Conservation (phyloP, 2,797 vertebrate species). For the Parotocinclus haroldoi region DNA sequence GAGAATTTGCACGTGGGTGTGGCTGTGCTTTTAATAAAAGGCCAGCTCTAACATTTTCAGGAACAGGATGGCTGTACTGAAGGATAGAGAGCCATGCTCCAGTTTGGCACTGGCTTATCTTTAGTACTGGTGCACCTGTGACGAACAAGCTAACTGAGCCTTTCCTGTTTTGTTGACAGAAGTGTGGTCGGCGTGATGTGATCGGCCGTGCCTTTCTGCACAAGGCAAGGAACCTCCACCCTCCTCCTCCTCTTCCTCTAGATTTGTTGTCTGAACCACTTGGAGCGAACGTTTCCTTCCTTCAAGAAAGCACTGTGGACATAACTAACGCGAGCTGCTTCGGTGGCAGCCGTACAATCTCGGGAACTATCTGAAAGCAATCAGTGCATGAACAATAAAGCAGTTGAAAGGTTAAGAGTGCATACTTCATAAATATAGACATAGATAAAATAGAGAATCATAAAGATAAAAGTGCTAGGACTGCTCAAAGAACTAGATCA, state of each 20-base stretch:
- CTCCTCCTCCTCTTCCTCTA: constrained; percentile 48
- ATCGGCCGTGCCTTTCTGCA: constrained; percentile 41
- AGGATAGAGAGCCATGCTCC: constrained; percentile 30
- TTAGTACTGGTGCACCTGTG: constrained; percentile 40
- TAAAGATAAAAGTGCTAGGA: constrained; percentile 15
- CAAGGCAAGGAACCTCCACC: constrained; percentile 53
- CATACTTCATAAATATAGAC: constrained; percentile 37
- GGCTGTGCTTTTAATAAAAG: constrained; percentile 39
- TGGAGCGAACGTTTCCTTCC: constrained; percentile 47
- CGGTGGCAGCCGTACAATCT: constrained; percentile 34
- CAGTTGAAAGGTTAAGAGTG: constrained; percentile 26
- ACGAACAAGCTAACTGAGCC: constrained; percentile 45
- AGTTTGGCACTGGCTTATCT: constrained; percentile 48
- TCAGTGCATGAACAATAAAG: constrained; percentile 44
- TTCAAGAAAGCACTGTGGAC: constrained; percentile 24
- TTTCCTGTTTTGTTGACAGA: constrained; percentile 53
- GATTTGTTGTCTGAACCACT: constrained; percentile 27
- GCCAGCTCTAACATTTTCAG: constrained; percentile 30
- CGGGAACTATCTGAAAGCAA: constrained; percentile 39
- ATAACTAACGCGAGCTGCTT: constrained; percentile 33
- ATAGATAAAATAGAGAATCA: constrained; percentile 28
- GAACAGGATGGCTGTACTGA: constrained; percentile 35
- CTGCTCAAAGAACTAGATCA: too few relatives aligned
- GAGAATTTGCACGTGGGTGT: constrained; percentile 30
- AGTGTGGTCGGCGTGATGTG: constrained; percentile 35